These are phyloP conservation scores for Oryzias celebensis DNA, from an alignment of 2,113 vertebrate genomes.

Conservation along the genomic window DNA sequence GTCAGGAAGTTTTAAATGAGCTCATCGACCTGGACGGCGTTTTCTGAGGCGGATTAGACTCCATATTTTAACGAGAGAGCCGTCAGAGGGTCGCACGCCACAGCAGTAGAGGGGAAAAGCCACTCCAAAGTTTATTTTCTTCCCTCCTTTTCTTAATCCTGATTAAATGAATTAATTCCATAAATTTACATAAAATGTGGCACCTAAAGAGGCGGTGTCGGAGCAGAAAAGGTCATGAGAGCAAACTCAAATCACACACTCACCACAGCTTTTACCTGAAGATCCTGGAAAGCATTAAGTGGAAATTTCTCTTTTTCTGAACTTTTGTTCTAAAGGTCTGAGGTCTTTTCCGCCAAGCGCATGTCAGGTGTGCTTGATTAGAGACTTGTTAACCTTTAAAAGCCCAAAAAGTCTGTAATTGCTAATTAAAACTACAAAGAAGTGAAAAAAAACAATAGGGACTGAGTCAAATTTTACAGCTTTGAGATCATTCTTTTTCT, in stretches of 20 bases:
- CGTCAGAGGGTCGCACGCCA: constrained; percentile 29
- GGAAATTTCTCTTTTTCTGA: constrained; percentile 3
- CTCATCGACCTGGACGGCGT: constrained; percentile 50
- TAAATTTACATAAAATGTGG: constrained; percentile 45
- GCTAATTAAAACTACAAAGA: constrained; percentile 2
- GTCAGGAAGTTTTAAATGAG: constrained; percentile 66
- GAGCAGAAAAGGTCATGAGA: constrained; percentile 10
- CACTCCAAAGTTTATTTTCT: constrained; percentile 5
- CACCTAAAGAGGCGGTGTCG: constrained; percentile 9
- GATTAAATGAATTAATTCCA: constrained; percentile 48
- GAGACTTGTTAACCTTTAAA: constrained; percentile 16
- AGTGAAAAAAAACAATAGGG: not conserved
- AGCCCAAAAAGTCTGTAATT: not conserved
- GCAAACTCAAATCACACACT: constrained; percentile 16
- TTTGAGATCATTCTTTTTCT: too few species aligned
- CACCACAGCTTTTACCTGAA: not conserved
- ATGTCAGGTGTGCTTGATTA: constrained; percentile 13
- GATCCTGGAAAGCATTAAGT: not conserved
- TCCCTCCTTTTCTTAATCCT: constrained; percentile 14
- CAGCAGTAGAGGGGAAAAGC: constrained; percentile 38
- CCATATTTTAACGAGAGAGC: constrained; percentile 37
- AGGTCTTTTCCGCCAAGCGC: not conserved
- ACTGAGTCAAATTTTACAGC: not conserved
- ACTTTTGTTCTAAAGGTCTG: not conserved
- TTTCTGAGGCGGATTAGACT: constrained; percentile 48